phyloP scores from a whole-genome alignment of 2,797 vertebrate genomes.

The Gephyroberyx darwinii region DNA sequence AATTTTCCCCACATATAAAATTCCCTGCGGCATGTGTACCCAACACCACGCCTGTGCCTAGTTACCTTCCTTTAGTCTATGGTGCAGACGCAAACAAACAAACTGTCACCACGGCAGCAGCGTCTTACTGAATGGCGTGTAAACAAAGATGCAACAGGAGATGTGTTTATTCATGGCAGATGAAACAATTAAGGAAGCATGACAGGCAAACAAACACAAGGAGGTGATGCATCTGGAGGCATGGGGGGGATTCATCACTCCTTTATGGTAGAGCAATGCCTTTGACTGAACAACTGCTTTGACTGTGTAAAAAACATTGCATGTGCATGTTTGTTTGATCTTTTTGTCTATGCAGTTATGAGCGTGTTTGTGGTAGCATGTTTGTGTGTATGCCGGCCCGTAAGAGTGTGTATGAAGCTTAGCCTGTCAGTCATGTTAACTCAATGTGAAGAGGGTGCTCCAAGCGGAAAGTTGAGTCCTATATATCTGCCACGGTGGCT shows the following conservation, averaged over 20 bases:
- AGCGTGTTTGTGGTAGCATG: conserved; percentile 43
- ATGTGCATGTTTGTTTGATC: conserved; percentile 54
- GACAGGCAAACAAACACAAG: conserved; percentile 73
- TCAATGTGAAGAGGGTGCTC: conserved; percentile 71
- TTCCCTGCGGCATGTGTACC: conserved; percentile 44
- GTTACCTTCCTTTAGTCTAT: conserved; percentile 42
- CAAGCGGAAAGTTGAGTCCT: conserved; percentile 72
- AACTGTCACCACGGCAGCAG: conserved; percentile 56
- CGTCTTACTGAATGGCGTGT: conserved; percentile 58
- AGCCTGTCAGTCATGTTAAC: conserved; percentile 78
- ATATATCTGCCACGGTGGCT: conserved; percentile 70
- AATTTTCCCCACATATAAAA: conserved; percentile 40
- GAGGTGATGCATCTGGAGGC: conserved; percentile 59
- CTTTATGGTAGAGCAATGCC: conserved; percentile 22
- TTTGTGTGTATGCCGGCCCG: conserved; percentile 10
- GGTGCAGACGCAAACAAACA: conserved; percentile 46
- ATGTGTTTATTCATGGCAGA: conserved; percentile 70
- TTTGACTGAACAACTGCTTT: conserved; percentile 8
- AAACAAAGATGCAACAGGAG: conserved; percentile 75
- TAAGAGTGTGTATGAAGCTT: conserved; percentile 39
- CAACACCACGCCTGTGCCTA: conserved; percentile 33
- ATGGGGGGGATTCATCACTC: conserved; percentile 17
- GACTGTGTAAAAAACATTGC: conserved; percentile 3
- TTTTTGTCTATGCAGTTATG: conserved; percentile 34
- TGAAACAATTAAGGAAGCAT: conserved; percentile 73